These are phyloP conservation scores for Pachydiplax longipennis DNA, from an alignment of 2,888 invertebrate species.

Conservation along the genomic window DNA sequence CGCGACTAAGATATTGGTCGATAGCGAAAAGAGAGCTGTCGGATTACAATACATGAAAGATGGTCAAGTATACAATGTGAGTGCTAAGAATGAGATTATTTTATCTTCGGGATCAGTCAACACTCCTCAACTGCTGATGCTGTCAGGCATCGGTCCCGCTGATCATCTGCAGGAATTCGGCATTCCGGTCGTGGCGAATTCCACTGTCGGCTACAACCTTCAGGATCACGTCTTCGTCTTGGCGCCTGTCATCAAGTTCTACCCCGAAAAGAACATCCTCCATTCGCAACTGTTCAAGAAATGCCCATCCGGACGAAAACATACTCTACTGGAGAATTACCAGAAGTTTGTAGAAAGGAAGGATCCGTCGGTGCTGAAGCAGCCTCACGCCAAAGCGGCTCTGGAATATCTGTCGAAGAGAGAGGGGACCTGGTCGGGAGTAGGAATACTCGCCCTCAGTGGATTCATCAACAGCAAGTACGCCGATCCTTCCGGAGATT, in stretches of 20 bases:
- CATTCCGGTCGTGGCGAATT: conserved; percentile 81
- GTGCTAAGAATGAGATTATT: conserved; percentile 86
- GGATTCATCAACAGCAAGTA: conserved; percentile 91
- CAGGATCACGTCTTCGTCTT: conserved; percentile 89
- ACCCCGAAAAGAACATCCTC: conserved; percentile 64
- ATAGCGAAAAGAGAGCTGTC: conserved; percentile 21
- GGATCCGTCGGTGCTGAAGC: conserved; percentile 62
- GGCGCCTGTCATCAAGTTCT: conserved; percentile 75
- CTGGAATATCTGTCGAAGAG: conserved; percentile 66
- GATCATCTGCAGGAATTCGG: conserved; percentile 69
- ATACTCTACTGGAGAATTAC: conserved; percentile 54
- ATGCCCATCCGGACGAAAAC: conserved; percentile 67
- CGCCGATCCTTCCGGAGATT: conserved; percentile 79
- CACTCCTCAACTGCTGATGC: conserved; percentile 91
- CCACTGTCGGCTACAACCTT: conserved; percentile 84
- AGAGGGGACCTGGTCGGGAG: conserved; percentile 68
- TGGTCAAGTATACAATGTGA: conserved; percentile 73
- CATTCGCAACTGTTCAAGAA: conserved; percentile 62
- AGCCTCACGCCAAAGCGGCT: conserved; percentile 83
- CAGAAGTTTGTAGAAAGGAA: background rate
- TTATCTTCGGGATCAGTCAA: conserved; percentile 91
- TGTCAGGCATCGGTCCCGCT: conserved; percentile 73
- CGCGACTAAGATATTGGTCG: conserved; percentile 48
- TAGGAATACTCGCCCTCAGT: conserved; percentile 83
- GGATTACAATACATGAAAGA: conserved; percentile 73